Conservation (phyloP, 2,113 vertebrate genomes). For the Erpornis zantholeuca region DNA sequence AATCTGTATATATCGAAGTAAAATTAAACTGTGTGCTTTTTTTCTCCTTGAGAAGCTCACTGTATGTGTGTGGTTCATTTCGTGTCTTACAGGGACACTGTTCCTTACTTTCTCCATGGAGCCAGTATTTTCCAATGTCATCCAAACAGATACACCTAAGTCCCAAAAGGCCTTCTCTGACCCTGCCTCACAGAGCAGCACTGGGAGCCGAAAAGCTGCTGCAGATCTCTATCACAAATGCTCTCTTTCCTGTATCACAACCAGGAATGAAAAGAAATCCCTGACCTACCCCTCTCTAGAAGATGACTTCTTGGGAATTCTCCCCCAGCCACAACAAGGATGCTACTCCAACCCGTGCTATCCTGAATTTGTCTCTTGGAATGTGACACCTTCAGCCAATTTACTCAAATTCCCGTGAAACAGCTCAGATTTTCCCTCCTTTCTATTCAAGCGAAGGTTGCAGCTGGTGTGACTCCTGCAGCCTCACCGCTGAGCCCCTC, state of each 20-base stretch:
- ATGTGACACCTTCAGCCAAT: accelerated
- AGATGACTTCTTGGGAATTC: background rate
- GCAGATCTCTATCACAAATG: background rate
- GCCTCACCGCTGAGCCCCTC: background rate
- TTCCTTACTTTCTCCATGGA: background rate
- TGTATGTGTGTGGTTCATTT: too few species aligned
- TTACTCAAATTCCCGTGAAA: background rate
- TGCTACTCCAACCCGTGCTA: background rate
- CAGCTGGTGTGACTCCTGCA: background rate
- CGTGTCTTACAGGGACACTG: too few species aligned
- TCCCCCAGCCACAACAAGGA: background rate
- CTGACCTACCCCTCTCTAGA: background rate
- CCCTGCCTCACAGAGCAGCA: accelerated
- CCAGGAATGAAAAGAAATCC: background rate
- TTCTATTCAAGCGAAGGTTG: background rate
- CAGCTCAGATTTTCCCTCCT: accelerated
- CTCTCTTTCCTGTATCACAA: background rate
- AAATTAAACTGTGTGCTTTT: too few species aligned
- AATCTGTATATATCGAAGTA: too few species aligned
- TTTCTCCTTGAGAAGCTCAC: too few species aligned
- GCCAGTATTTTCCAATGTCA: background rate
- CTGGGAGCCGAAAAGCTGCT: background rate
- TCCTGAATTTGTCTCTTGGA: too few species aligned
- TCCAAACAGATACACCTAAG: accelerated
- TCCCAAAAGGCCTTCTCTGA: background rate